Evolutionary conservation across 2,113 vertebrate species (phyloP), one percentile per base, ranked within the genome.

Genomic region (Noctilio leporinus): DNA sequence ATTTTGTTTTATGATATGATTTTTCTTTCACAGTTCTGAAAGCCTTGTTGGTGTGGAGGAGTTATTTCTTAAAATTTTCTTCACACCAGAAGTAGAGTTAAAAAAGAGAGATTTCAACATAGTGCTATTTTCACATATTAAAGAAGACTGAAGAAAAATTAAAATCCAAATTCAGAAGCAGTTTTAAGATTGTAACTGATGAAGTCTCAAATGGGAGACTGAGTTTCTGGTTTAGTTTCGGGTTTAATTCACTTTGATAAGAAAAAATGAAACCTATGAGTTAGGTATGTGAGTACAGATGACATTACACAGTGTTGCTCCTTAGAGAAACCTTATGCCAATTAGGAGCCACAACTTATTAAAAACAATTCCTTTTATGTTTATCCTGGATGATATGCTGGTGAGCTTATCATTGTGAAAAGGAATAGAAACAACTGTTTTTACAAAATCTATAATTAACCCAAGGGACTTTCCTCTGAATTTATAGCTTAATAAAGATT

Each of bases 381-480:
- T 98, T 96, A 97, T 97, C 92, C 95, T 97, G 96, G 92, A 91
- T 96, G 96, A 97, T 96, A 94, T 89, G 53, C 35, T 91, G 45
- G 38, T 96, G 91, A 98, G 64, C 72, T 67, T 95, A 83, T 88
- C 94, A 76, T 91, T 93, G 84, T 96, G 45, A 72, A 97, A 97
- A 97, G 65, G 59, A 97, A 96, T 57, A 91, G 57, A 97, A 98
- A 94, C 89, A 98, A 96, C 40, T 67, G 95, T 84, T 97, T 95
- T 94, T 94, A 98, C 88, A 95, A 97, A 98, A 98, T 96, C 95
- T 95, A 84, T 95, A 95, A 98, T 87, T 89, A 96, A 88, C 81
- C n/a, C 77, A 76, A 70, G 53, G 89, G 95, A 96, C 22, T 94
- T 97, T 70, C 69, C 87, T 15, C 83, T 89, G 64, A 97, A 97